A percentile compares a stretch with the other conserved stretches of the same genome.
These are phyloP conservation scores for Drosophila austrosaltans DNA, from an alignment of 2,888 invertebrate genomes.

Conservation along the genomic window DNA sequence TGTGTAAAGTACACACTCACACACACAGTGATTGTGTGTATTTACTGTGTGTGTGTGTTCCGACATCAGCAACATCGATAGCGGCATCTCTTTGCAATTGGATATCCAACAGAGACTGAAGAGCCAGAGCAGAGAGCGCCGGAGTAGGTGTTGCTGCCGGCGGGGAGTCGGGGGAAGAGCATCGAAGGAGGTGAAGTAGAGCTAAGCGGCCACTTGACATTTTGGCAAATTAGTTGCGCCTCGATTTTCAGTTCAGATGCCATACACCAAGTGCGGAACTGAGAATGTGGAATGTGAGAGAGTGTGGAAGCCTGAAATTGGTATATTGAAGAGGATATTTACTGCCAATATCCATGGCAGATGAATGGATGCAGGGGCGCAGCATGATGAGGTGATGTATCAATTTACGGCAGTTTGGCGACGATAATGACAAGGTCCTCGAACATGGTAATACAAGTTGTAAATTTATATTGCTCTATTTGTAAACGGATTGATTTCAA, in stretches of 20 bases:
- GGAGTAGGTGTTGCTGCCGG: not conserved
- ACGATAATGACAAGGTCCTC: not conserved
- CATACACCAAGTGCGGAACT: not conserved
- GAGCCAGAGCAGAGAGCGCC: not conserved
- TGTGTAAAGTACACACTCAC: constrained; percentile 24
- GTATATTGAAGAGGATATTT: constrained; percentile 18
- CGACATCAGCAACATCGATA: constrained; percentile 36
- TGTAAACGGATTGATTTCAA: not conserved
- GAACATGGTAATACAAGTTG: not conserved
- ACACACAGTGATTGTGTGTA: not conserved
- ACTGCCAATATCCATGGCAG: not conserved
- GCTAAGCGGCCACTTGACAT: constrained; percentile 69
- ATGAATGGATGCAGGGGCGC: not conserved
- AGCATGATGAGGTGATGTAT: constrained; percentile 5
- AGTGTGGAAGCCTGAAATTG: constrained; percentile 6
- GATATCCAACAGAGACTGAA: constrained; percentile 24
- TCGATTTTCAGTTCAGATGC: constrained; percentile 55
- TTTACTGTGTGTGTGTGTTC: constrained; percentile 42
- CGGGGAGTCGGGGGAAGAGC: too few relatives aligned
- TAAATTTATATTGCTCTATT: not conserved
- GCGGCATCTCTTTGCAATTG: constrained; percentile 62
- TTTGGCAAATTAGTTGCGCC: constrained; percentile 73
- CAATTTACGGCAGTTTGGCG: constrained; percentile 5
- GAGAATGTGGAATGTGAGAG: constrained; percentile 10
- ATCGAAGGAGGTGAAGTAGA: constrained; percentile 16